Base-by-base conservation (phyloP, 2,888 invertebrate species). In the Tenthredo scrophulariae region DNA sequence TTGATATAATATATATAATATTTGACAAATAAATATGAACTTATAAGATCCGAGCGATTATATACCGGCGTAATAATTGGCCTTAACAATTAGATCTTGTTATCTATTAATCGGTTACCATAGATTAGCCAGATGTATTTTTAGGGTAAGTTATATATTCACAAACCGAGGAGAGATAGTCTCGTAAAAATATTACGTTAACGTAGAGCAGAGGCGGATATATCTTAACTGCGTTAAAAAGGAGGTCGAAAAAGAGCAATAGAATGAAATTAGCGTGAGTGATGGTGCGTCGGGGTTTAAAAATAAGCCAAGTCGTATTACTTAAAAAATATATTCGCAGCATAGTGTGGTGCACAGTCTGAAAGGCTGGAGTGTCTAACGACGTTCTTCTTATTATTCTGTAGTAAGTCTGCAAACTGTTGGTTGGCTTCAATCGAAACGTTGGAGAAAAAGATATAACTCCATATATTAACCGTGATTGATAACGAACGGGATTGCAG, bases 401-500 rank as follows among this genome's bases (percentile, higher is more conserved):
- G 26, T 13, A 10, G 62, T 22, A 62, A 62, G 62, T 62, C 62
- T 26, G 62, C 22, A 62, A 62, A 26, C 62, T 13, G 10, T 10
- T 10, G 62, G 4, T 2, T 13, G 2, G 0, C 13, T 70, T 33
- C 1, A 37, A 70, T 37, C 70, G 26, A 37, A 37, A 67, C 62
- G 26, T 13, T 10, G 22, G 10, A 62, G 26, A 62, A 62, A 4
- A 26, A 26, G 62, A 26, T 26, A 40, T 26, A 40, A 46, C 26
- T 29, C 18, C 54, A 74, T 43, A 43, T 77, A 33, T 33, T 77
- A n/a, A 22, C 18, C 79, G 58, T 90, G 90, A 91, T 90, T 86
- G 86, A 91, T 91, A 87, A 85, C 75, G 74, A 58, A 86, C 84
- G 77, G 87, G 87, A 89, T 89, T 85, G 86, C 86, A 80, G 85